A percentile compares a stretch with the other conserved stretches of the same genome.
Conservation (phyloP, 2,113 vertebrate genomes). For the Amblyopsis rosae region DNA sequence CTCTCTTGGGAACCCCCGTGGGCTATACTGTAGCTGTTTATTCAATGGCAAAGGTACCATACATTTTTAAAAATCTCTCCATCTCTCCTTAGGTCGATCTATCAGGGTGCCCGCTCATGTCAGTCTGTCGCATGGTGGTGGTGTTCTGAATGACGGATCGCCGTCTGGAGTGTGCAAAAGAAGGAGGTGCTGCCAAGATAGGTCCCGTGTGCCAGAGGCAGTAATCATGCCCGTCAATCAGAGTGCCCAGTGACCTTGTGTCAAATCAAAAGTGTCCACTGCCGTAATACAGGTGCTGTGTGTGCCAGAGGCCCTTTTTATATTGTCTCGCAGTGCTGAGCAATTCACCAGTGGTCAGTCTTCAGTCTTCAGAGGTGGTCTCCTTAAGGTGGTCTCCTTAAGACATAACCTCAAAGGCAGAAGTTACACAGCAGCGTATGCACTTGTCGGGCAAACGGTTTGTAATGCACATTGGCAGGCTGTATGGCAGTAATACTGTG, state of each 20-base stretch:
- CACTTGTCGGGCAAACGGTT: background rate
- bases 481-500: no score
- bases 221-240: conserved; percentile 58
- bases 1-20: background rate
- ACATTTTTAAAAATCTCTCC: conserved; percentile 50
- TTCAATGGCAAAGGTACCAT: conserved; percentile 21
- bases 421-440: no score
- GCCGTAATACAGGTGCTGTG: conserved; percentile 13
- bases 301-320: background rate
- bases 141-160: conserved; percentile 65
- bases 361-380: background rate
- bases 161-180: conserved; percentile 38
- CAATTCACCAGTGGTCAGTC: background rate
- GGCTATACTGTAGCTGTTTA: conserved; percentile 23
- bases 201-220: conserved; percentile 43
- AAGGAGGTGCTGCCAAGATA: conserved; percentile 51
- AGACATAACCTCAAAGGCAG: no score
- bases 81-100: conserved; percentile 51
- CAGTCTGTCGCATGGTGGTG: conserved; percentile 41
- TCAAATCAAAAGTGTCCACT: conserved; percentile 45
- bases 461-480: no score
- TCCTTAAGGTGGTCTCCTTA: background rate
- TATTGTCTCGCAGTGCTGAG: background rate
- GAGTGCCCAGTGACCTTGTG: conserved; percentile 60
- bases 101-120: conserved; percentile 56